phyloP scores from a whole-genome alignment of 2,113 vertebrate genomes.

The Felis catus region DNA sequence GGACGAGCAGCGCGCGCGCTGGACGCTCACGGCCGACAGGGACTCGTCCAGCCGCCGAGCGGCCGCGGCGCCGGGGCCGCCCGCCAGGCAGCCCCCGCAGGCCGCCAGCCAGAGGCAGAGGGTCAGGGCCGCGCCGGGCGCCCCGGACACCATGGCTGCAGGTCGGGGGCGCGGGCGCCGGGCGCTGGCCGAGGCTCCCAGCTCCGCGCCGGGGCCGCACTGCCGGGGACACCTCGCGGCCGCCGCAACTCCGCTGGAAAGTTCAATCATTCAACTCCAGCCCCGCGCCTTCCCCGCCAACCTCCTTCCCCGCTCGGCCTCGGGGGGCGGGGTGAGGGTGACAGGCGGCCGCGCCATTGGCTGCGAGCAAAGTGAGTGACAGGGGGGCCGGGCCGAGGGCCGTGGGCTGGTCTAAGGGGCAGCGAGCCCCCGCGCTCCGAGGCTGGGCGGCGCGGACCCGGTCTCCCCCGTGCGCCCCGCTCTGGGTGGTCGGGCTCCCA shows the following conservation, averaged over 20 bases:
- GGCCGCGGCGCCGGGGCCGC: constrained; percentile 72
- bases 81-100: constrained; percentile 82
- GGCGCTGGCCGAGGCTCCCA: constrained; percentile 6
- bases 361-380: constrained; percentile 58
- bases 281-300: background rate
- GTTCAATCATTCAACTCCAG: constrained; percentile 82
- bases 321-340: constrained; percentile 66
- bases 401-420: background rate
- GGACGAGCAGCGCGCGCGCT: constrained; percentile 93
- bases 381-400: constrained; percentile 1
- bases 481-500: accelerated
- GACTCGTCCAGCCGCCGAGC: constrained; percentile 91
- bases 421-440: accelerated
- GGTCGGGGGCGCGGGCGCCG: constrained; percentile 39
- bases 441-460: accelerated
- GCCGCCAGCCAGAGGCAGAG: constrained; percentile 91
- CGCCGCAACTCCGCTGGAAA: constrained; percentile 81
- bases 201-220: constrained; percentile 41
- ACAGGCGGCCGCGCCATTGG: constrained; percentile 78
- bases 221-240: constrained; percentile 52
- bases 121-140: constrained; percentile 80
- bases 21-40: constrained; percentile 88
- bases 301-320: constrained; percentile 25
- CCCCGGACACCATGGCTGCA: constrained; percentile 86
- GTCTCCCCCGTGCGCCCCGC: accelerated